These are phyloP conservation scores for Cotesia glomerata DNA, from an alignment of 1,140 invertebrate species.

Conservation along the genomic window DNA sequence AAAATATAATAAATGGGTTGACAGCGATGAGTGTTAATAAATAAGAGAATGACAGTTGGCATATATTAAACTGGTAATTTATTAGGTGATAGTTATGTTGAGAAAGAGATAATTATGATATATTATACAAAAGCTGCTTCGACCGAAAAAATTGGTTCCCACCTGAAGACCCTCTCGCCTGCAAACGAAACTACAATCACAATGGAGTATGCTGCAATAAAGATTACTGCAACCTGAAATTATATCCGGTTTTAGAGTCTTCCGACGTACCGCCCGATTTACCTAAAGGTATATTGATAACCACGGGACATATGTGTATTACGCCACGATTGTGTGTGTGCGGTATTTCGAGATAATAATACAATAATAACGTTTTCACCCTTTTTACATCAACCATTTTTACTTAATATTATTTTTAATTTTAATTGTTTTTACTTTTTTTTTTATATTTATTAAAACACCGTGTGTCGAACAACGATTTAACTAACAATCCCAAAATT, in stretches of 20 bases:
- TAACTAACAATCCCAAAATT: constrained; percentile 10
- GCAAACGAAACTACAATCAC: constrained; percentile 56
- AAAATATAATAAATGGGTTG: not conserved
- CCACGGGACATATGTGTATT: constrained; percentile 5
- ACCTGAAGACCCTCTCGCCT: constrained; percentile 72
- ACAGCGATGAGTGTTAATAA: too few relatives aligned
- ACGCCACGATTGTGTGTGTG: constrained; percentile 37
- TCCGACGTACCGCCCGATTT: constrained; percentile 38
- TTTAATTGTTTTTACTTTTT: constrained; percentile 1
- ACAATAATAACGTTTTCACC: constrained; percentile 14
- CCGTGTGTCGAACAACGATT: constrained; percentile 32
- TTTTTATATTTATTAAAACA: constrained; percentile 11
- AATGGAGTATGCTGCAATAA: constrained; percentile 65
- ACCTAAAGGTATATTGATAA: constrained; percentile 34
- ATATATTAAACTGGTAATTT: too few relatives aligned
- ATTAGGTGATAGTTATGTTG: not conserved
- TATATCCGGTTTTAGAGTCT: constrained; percentile 57
- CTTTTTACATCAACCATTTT: constrained; percentile 18
- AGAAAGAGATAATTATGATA: constrained; percentile 45
- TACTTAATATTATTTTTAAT: not conserved
- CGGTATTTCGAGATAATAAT: constrained; percentile 27
- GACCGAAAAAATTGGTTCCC: constrained; percentile 73
- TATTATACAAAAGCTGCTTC: constrained; percentile 69
- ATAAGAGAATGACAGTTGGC: too few relatives aligned
- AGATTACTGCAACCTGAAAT: constrained; percentile 73